Evolutionary conservation across 92 coral and sea anemone genomes (phyloP).

Genomic region (Pocillopora grandis): DNA sequence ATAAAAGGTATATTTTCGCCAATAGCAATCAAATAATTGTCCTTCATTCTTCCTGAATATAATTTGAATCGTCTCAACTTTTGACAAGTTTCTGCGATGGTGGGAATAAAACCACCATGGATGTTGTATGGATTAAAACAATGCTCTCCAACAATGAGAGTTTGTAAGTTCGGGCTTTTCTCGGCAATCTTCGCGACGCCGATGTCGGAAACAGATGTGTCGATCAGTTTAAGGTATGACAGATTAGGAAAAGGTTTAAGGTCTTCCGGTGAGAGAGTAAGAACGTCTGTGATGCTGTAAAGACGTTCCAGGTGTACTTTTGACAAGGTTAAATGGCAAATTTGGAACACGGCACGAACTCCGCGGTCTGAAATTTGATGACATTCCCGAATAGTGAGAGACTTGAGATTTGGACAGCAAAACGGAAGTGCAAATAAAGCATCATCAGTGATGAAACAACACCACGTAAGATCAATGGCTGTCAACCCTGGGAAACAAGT

Average conservation of each 20-base stretch:
- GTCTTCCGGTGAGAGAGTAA: slow-evolving; percentile 30
- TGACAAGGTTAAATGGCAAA: slow-evolving; percentile 56
- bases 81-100: slow-evolving; percentile 68
- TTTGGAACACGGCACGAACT: slow-evolving; percentile 60
- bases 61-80: slow-evolving; percentile 63
- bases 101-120: slow-evolving; percentile 59
- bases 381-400: slow-evolving; percentile 79
- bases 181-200: slow-evolving; percentile 71
- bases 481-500: slow-evolving; percentile 63
- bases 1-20: slow-evolving; percentile 57
- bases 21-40: slow-evolving; percentile 60
- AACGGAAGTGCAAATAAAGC: slow-evolving; percentile 63
- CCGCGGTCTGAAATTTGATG: slow-evolving; percentile 86
- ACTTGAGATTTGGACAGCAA: slow-evolving; percentile 57
- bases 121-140: slow-evolving; percentile 70
- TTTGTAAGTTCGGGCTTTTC: slow-evolving; percentile 67
- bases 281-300: slow-evolving; percentile 60
- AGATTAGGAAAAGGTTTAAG: slow-evolving; percentile 51
- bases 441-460: slow-evolving; percentile 82
- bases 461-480: slow-evolving; percentile 79
- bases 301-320: slow-evolving; percentile 72
- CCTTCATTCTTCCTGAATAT: slow-evolving; percentile 66
- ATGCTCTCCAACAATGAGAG: slow-evolving; percentile 72
- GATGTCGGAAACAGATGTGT: slow-evolving; percentile 75
- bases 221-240: slow-evolving; percentile 53